Base-by-base conservation (phyloP, 1,140 invertebrate species). In the Bombus soroeensis region DNA sequence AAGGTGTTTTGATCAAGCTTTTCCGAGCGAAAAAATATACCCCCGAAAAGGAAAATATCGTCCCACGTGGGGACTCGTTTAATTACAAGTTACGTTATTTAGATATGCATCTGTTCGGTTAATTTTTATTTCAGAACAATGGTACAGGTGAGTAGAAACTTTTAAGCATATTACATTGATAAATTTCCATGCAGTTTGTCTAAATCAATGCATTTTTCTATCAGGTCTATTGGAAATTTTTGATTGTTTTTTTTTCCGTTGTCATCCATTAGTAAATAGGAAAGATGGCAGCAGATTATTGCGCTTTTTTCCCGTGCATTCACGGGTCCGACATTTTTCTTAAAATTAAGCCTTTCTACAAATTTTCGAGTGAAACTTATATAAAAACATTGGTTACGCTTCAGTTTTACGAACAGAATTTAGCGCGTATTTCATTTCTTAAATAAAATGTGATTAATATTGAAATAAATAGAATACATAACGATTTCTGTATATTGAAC, bases 201-300 rank as follows among this genome's bases (percentile, higher is more conserved):
- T 74, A 72, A 91, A 93, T 86, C 92, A 85, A 66, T 81, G 87
- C 72, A 82, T 91, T 92, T 93, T 92, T 93, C 91, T 90, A 87
- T 86, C 89, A 92, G 82, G 87, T 89, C 88, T 91, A 91, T 93
- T 88, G 92, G 92, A 92, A 92, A 93, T 94, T 95, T 94, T 94
- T 94, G 90, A 93, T 94, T 94, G 93, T 94, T 95, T 95, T 94
- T 94, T 94, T 94, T 94, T 92, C 86, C 89, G 89, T 94, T 94
- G 93, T 94, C 94, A 95, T 95, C 94, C 94, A 95, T 95, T 95
- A 95, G 94, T 95, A 95, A 95, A 95, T 95, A 94, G 94, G 94
- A 95, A 95, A 95, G 94, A 95, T 95, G 94, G 94, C 94, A 95
- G 94, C 94, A 94, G 94, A 95, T 95, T 95, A 94, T 94, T 95